A percentile compares a stretch with the other conserved stretches of the same genome.
These are phyloP conservation scores for Nothoprocta perdicaria DNA, from an alignment of 2,113 vertebrate genomes.

Conservation along the genomic window DNA sequence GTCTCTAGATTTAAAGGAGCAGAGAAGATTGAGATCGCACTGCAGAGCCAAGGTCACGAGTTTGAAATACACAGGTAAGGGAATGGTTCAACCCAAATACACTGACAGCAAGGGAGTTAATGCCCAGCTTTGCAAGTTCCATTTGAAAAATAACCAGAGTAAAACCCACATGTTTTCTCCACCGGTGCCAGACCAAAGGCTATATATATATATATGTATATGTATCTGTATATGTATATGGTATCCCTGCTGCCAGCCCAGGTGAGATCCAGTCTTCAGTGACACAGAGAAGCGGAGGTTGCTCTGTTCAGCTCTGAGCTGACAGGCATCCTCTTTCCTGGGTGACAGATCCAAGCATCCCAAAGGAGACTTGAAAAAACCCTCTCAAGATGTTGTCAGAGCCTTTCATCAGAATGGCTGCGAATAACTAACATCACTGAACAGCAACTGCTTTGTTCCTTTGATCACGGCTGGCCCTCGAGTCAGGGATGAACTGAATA, in stretches of 20 bases:
- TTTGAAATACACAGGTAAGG: not conserved
- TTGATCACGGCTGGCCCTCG: not conserved
- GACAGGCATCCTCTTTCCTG: not conserved
- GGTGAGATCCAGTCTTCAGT: not conserved
- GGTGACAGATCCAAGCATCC: slow-evolving; percentile 19
- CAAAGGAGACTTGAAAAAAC: not conserved
- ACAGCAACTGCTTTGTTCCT: slow-evolving; percentile 28
- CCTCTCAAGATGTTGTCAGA: slow-evolving; percentile 34
- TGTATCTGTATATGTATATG: not conserved
- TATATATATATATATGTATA: too few relatives aligned
- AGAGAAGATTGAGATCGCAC: not conserved
- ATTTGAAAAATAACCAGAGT: not conserved
- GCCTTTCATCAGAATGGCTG: slow-evolving; percentile 4
- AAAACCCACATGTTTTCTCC: not conserved
- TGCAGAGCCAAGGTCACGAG: not conserved
- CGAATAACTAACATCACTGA: slow-evolving; percentile 30
- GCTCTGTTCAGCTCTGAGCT: not conserved
- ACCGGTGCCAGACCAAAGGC: not conserved
- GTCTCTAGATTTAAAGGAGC: not conserved
- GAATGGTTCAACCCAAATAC: not conserved
- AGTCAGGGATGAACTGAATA: slow-evolving; percentile 35
- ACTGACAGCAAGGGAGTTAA: not conserved
- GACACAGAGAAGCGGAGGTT: not conserved
- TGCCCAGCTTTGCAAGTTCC: not conserved
- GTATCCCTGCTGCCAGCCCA: not conserved